A percentile compares a stretch with the other conserved stretches of the same genome.
Conservation (phyloP, 2,797 vertebrate species). For the Macrochelys suwanniensis region DNA sequence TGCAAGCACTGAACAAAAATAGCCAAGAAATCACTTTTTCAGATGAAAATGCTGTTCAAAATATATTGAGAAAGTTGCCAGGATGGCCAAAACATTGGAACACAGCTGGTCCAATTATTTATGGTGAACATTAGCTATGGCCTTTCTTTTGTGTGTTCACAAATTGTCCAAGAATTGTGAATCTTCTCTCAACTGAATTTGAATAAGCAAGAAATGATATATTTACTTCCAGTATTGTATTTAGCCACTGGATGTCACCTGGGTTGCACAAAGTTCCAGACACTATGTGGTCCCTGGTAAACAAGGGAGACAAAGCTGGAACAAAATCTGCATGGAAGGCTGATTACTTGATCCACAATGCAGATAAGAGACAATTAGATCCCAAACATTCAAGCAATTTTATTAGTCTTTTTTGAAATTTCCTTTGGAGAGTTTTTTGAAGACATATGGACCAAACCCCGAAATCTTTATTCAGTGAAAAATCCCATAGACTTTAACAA, state of each 20-base stretch:
- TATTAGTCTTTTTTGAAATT: neutral
- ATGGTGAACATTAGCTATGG: neutral
- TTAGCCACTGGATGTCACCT: neutral
- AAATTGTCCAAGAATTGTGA: neutral
- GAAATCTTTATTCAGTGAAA: neutral
- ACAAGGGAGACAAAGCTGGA: neutral
- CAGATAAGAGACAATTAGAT: neutral
- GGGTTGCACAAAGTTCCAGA: neutral
- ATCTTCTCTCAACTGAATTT: neutral
- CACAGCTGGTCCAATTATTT: neutral
- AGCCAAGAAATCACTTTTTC: neutral
- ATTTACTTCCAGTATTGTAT: neutral
- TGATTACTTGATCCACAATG: neutral
- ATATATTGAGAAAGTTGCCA: neutral
- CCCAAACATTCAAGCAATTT: neutral
- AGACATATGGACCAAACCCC: neutral
- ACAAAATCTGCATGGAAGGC: neutral
- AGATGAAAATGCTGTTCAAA: constrained; percentile 16
- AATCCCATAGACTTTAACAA: neutral
- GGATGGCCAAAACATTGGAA: constrained; percentile 7
- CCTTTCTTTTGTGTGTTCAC: neutral
- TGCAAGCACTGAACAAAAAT: neutral
- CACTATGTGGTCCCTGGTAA: neutral
- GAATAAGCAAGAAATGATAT: neutral
- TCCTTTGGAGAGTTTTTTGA: neutral